Evolutionary conservation across 2,113 vertebrate species (phyloP).

Genomic region (Fregetta grallaria): DNA sequence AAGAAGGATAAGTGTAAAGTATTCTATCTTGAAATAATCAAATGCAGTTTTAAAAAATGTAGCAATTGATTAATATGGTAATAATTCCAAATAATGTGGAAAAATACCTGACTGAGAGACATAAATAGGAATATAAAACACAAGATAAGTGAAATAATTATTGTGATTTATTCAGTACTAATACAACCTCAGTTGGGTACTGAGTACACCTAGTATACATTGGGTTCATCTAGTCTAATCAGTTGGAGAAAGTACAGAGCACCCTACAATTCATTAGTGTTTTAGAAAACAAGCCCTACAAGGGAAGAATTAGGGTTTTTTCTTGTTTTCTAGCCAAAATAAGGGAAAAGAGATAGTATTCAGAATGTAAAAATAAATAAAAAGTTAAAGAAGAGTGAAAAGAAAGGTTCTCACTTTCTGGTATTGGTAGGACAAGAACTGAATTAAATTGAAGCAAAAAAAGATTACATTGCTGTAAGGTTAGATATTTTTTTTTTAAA

Average conservation of each 20-base stretch:
- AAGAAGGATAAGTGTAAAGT: not conserved
- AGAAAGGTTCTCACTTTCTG: not conserved
- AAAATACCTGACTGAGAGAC: not conserved
- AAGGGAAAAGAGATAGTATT: not conserved
- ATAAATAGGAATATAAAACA: not conserved
- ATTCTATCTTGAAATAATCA: not conserved
- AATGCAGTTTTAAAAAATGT: not conserved
- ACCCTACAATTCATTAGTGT: not conserved
- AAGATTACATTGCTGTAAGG: not conserved
- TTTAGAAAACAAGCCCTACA: not conserved
- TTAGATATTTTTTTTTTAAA: not conserved
- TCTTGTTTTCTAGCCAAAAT: not conserved
- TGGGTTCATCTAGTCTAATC: not conserved
- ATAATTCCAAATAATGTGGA: not conserved
- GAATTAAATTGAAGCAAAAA: not conserved
- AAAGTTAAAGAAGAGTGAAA: not conserved
- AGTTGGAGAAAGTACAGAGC: not conserved
- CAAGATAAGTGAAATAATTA: not conserved
- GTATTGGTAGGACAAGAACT: not conserved
- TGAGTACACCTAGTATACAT: not conserved
- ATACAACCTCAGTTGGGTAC: not conserved
- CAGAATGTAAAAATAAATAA: not conserved
- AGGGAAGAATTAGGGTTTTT: not conserved
- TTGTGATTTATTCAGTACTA: not conserved
- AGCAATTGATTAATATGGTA: not conserved